phyloP scores from a whole-genome alignment of 2,888 invertebrate species.

The Eupithecia tripunctaria region DNA sequence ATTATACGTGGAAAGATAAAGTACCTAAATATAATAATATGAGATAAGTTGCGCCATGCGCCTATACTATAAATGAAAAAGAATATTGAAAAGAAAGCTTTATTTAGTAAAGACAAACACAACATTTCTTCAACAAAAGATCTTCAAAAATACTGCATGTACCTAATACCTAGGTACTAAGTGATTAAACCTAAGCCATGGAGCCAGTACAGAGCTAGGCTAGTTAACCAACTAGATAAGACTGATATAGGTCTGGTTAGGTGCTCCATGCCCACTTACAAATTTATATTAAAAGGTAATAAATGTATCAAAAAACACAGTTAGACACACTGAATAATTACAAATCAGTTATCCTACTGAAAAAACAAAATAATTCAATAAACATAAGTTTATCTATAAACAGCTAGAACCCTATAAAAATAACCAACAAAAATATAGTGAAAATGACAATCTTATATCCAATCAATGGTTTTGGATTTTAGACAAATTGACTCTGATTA shows the following conservation, averaged over 20 bases:
- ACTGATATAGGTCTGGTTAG: not conserved
- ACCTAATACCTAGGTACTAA: not conserved
- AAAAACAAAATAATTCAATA: not conserved
- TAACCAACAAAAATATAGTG: not conserved
- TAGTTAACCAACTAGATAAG: not conserved
- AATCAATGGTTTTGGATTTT: not conserved
- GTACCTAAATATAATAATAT: no score
- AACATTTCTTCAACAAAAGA: not conserved
- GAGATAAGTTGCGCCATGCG: no score
- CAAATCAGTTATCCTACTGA: not conserved
- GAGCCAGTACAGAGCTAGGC: not conserved
- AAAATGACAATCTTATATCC: not conserved
- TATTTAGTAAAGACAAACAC: not conserved
- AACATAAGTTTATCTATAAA: not conserved
- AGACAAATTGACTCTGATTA: constrained; percentile 28
- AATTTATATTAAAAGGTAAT: not conserved
- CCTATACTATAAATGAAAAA: no score
- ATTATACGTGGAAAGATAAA: no score
- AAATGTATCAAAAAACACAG: not conserved
- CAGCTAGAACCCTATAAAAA: not conserved
- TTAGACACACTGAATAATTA: not conserved
- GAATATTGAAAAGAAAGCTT: not conserved
- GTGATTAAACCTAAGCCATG: not conserved
- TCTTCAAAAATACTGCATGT: not conserved
- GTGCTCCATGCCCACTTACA: not conserved